Evolutionary conservation across 2,113 vertebrate species (phyloP).

Genomic region (Gallinago undulata): DNA sequence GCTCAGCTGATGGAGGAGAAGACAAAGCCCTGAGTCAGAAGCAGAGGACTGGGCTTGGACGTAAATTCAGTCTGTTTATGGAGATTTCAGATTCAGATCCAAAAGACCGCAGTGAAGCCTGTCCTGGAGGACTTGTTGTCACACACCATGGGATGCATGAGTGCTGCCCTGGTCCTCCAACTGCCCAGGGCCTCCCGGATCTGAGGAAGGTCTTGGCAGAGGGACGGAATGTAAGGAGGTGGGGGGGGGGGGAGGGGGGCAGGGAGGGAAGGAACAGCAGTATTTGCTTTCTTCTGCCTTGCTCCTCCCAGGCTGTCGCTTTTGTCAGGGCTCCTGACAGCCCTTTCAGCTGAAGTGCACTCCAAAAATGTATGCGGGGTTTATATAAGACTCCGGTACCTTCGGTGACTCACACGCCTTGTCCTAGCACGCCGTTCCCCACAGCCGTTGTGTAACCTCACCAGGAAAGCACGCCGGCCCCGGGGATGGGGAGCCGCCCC

Average conservation of each 20-base stretch:
- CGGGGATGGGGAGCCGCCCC: background rate
- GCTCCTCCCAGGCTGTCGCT: slow-evolving; percentile 6
- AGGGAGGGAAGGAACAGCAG: background rate
- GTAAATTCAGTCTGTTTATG: background rate
- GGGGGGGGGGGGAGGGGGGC: too few relatives aligned
- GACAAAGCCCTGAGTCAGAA: background rate
- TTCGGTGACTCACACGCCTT: slow-evolving; percentile 44
- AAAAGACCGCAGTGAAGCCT: background rate
- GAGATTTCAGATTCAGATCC: background rate
- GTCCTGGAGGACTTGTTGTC: background rate
- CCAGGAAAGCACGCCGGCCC: background rate
- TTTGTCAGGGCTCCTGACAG: slow-evolving; percentile 42
- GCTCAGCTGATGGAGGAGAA: background rate
- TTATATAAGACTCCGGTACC: slow-evolving; percentile 29
- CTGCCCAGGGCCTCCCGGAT: background rate
- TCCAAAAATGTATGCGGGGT: background rate
- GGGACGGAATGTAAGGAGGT: background rate
- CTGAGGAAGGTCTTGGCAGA: background rate
- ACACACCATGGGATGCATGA: background rate
- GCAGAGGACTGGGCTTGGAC: background rate
- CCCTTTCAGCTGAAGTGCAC: slow-evolving; percentile 25
- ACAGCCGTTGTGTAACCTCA: slow-evolving; percentile 8
- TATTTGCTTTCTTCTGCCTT: background rate
- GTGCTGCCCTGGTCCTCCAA: background rate
- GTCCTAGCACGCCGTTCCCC: background rate